Conservation (phyloP, 2,113 vertebrate genomes). For the Pterocles gutturalis region DNA sequence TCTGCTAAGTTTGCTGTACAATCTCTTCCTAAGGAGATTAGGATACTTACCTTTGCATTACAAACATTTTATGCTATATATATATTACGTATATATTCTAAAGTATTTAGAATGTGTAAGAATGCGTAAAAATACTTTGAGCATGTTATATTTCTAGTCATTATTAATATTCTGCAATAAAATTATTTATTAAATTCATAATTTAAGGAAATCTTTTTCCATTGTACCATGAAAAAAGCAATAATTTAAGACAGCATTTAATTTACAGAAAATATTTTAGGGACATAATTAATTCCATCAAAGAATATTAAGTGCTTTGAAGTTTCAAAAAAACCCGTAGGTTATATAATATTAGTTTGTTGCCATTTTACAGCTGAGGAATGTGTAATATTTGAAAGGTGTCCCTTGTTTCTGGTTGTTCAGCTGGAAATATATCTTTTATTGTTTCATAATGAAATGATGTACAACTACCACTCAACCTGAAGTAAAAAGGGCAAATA, state of each 20-base stretch:
- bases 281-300: background rate
- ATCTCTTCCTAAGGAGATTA: background rate
- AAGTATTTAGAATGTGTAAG: background rate
- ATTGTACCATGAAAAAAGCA: background rate
- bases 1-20: background rate
- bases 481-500: constrained; percentile 70
- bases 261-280: background rate
- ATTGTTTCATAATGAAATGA: constrained; percentile 59
- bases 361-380: constrained; percentile 30
- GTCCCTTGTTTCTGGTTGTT: constrained; percentile 45
- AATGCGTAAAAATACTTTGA: background rate
- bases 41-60: background rate
- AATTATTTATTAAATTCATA: background rate
- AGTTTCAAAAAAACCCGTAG: background rate
- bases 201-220: background rate
- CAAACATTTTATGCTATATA: background rate
- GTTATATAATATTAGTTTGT: constrained; percentile 58
- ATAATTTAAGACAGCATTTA: background rate
- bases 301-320: background rate
- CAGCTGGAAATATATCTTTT: constrained; percentile 44
- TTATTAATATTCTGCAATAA: background rate
- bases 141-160: background rate
- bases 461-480: constrained; percentile 52
- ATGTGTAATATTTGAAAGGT: constrained; percentile 47
- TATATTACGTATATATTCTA: background rate